A percentile compares a stretch with the other conserved stretches of the same genome.
Conservation (phyloP, 1,140 invertebrate species). For the Zaprionus ornatus region DNA sequence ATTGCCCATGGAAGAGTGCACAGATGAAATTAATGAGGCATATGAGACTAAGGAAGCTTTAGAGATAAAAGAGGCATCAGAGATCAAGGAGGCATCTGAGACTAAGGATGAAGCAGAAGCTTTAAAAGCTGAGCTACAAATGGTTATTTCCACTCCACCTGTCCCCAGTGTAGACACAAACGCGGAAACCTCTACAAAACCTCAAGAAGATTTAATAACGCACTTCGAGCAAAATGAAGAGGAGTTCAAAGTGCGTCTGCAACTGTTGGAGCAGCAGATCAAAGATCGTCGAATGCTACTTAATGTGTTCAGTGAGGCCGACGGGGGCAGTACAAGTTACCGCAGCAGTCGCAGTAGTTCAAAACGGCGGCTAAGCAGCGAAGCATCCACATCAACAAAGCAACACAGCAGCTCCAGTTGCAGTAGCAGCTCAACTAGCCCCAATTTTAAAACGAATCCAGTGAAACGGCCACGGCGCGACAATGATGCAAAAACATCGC, state of each 20-base stretch:
- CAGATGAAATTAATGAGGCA: background rate
- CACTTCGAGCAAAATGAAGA: constrained; percentile 57
- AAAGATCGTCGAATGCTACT: constrained; percentile 39
- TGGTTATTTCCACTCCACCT: background rate
- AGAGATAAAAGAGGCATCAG: too few relatives aligned
- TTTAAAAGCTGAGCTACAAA: too few relatives aligned
- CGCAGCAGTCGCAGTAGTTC: constrained; percentile 35
- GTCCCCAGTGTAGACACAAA: background rate
- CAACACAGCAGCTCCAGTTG: constrained; percentile 33
- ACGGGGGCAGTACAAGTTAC: constrained; percentile 17
- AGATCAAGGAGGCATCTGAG: too few relatives aligned
- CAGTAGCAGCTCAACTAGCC: constrained; percentile 46
- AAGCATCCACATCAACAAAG: constrained; percentile 18
- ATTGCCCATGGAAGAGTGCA: background rate
- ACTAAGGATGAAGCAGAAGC: too few relatives aligned
- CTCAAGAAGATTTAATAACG: constrained; percentile 31
- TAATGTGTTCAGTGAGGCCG: constrained; percentile 28
- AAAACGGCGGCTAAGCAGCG: constrained; percentile 47
- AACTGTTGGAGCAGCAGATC: constrained; percentile 50
- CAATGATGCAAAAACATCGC: constrained; percentile 56
- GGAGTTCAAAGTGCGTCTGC: constrained; percentile 48
- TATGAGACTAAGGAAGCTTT: too few relatives aligned
- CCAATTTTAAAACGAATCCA: constrained; percentile 19
- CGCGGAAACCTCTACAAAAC: background rate
- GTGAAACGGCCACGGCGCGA: constrained; percentile 43